Base-by-base conservation (phyloP, 1,140 invertebrate species). In the Tetranychus cinnabarinus region DNA sequence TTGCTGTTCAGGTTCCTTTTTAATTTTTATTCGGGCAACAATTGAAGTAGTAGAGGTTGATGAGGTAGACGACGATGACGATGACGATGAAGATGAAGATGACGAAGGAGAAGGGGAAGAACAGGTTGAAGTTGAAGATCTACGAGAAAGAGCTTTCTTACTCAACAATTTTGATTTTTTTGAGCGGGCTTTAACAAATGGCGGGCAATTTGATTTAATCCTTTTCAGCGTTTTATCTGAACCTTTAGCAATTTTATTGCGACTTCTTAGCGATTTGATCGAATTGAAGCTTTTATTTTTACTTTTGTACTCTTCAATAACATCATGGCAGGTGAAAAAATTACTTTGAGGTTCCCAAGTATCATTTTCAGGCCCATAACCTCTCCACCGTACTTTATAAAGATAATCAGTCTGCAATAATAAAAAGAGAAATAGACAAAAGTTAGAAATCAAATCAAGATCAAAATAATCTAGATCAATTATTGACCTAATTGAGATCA, bases 321-420 rank as follows among this genome's bases (percentile, higher is more conserved):
- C 65, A 56, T 71, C 70, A 54, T 67, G 62, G 60, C 70, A 71
- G 7, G 66, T 65, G 5, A 66, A 62, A 0, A 88, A 68, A 59
- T 84, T 83, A 39, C 79, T 78, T 66, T 84, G 81, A 1, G 82
- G 79, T 69, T 87, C 84, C 84, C 85, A 88, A 0, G 83, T 85
- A 68, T 88, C 85, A 61, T 77, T 77, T 59, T 79, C 77, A 45
- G 78, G 75, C 47, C 75, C 75, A 69, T 85, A 88, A 0, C 84
- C 84, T 67, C 85, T 85, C 86, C 86, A 89, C 63, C 84, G 74
- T 1, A 89, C 83, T 31, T 82, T 73, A 69, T 84, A 88, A 67
- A 83, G 77, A 2, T 78, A 72, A 47, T 79, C 77, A 0, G 82
- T 81, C 68, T 80, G 79, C 15, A 67, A 56, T 58, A 59, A 34